Evolutionary conservation across 2,113 vertebrate genomes (phyloP).

Genomic region (Vulpes ferrilata): DNA sequence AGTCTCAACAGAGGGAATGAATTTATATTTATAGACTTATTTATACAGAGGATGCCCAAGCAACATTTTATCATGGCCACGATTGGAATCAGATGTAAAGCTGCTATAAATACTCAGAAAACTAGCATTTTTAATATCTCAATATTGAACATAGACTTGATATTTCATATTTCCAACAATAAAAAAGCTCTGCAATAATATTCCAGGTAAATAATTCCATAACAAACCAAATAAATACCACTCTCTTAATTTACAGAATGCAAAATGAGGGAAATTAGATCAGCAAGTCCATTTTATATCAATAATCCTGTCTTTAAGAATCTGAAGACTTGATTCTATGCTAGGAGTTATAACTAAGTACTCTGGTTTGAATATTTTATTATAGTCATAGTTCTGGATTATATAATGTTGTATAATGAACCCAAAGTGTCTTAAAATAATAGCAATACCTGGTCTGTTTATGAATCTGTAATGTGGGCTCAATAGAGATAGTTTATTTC

Average conservation of each 20-base stretch:
- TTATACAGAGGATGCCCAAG: background rate
- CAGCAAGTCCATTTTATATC: conserved; percentile 36
- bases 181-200: conserved; percentile 46
- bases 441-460: conserved; percentile 30
- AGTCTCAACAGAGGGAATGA: background rate
- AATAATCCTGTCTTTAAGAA: background rate
- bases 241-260: conserved; percentile 6
- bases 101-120: conserved; percentile 4
- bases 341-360: background rate
- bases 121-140: conserved; percentile 52
- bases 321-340: background rate
- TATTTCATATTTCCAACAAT: conserved; percentile 2
- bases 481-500: background rate
- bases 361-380: background rate
- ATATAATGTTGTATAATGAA: conserved; percentile 33
- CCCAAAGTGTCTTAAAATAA: conserved; percentile 35
- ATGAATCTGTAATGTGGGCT: background rate
- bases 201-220: conserved; percentile 33
- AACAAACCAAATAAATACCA: background rate
- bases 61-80: background rate
- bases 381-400: background rate
- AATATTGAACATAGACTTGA: conserved; percentile 9
- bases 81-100: background rate
- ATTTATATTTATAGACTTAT: conserved; percentile 31
- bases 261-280: conserved; percentile 1